These are phyloP conservation scores for Beroe forskalii DNA, from an alignment of 37 sponge, comb jelly and placozoan genomes.

Conservation along the genomic window DNA sequence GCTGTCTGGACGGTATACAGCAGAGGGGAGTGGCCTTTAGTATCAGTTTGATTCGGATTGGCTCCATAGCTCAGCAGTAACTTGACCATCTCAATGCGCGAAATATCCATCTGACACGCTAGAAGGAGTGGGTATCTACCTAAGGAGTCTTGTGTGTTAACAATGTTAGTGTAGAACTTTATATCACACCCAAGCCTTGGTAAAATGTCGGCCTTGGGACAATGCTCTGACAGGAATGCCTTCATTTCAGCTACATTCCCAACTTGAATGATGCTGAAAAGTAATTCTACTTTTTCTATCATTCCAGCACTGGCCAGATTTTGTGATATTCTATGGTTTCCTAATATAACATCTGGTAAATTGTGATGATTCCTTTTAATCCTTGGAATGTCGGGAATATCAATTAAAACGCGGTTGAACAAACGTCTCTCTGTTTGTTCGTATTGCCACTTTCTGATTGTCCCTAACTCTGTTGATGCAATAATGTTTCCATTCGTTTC, in stretches of 20 bases:
- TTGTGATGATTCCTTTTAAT: no score
- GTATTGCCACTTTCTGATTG: no score
- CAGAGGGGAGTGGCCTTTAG: not conserved
- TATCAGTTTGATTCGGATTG: constrained; percentile 53
- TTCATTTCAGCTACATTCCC: not conserved
- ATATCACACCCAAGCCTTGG: constrained; percentile 18
- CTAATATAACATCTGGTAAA: no score
- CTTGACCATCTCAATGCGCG: constrained; percentile 6
- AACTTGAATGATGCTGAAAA: constrained; percentile 6
- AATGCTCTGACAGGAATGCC: not conserved
- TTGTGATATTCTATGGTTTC: no score
- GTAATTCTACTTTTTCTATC: not conserved
- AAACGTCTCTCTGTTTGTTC: no score
- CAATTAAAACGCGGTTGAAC: no score
- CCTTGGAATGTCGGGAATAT: no score
- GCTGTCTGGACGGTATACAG: not conserved
- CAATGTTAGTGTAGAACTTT: not conserved
- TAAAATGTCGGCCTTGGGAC: not conserved
- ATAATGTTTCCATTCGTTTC: no score
- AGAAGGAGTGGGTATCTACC: constrained; percentile 50
- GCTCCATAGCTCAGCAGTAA: constrained; percentile 33
- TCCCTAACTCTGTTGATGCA: no score
- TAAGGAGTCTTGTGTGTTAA: not conserved
- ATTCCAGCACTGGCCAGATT: no score
- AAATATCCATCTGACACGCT: constrained; percentile 3